These are phyloP conservation scores for Bos indicus DNA, from an alignment of 2,113 vertebrate species.

Conservation along the genomic window DNA sequence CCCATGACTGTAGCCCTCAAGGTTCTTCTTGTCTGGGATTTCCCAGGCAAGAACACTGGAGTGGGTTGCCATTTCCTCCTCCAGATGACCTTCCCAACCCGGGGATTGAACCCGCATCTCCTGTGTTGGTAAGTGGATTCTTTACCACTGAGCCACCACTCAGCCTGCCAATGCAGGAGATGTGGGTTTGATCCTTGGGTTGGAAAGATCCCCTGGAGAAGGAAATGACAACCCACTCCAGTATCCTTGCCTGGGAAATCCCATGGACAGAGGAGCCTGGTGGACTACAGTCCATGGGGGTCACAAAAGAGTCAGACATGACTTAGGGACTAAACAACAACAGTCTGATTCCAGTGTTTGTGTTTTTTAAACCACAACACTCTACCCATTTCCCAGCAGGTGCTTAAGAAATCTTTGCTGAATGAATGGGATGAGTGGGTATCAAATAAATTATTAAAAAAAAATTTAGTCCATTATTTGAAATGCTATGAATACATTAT, in stretches of 20 bases:
- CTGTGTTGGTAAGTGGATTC: background rate
- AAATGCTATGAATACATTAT: background rate
- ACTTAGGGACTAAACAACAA: background rate
- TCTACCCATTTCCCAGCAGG: background rate
- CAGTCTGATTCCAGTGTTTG: background rate
- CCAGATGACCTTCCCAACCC: background rate
- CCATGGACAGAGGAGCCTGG: background rate
- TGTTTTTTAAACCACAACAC: background rate
- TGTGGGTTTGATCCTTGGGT: background rate
- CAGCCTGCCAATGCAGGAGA: background rate
- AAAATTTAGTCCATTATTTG: background rate
- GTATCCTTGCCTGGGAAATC: background rate
- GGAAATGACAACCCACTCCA: background rate
- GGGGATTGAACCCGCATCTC: background rate
- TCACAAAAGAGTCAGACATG: background rate
- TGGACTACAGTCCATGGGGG: background rate
- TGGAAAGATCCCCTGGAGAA: background rate
- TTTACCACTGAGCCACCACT: background rate
- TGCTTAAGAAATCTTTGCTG: background rate
- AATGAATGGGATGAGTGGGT: background rate
- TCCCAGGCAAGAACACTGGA: background rate
- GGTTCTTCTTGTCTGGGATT: background rate
- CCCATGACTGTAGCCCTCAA: background rate
- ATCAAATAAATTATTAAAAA: background rate
- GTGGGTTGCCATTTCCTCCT: background rate